Conservation (phyloP, 2,797 vertebrate genomes). For the Cichlasoma orientale region DNA sequence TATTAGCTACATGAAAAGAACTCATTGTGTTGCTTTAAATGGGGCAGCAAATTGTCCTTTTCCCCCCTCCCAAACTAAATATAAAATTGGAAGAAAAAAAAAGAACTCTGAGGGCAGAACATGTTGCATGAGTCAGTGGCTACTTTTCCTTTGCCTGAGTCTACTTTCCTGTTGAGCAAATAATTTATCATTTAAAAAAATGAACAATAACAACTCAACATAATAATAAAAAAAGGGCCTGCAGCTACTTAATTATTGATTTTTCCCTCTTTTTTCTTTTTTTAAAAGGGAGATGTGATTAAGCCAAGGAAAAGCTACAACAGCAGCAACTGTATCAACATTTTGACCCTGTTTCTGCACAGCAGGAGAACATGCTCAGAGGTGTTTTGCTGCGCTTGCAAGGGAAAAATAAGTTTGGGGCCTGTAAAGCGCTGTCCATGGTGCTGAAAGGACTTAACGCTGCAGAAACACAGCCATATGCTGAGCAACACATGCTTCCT, state of each 20-base stretch:
- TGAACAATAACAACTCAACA: slow-evolving; percentile 30
- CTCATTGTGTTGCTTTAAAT: slow-evolving; percentile 21
- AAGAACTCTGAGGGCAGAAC: slow-evolving; percentile 7
- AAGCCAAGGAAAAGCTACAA: slow-evolving; percentile 10
- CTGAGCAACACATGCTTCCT: neutral
- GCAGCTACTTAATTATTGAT: slow-evolving; percentile 43
- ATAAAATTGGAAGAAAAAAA: slow-evolving; percentile 5
- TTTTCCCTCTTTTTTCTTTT: slow-evolving; percentile 7
- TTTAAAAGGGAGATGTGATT: slow-evolving; percentile 22
- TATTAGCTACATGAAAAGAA: slow-evolving; percentile 38
- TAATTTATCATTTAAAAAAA: slow-evolving; percentile 31
- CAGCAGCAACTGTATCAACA: slow-evolving; percentile 21
- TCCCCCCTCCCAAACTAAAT: slow-evolving; percentile 12
- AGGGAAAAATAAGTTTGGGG: neutral
- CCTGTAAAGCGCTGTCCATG: slow-evolving; percentile 72
- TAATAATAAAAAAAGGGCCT: slow-evolving; percentile 38
- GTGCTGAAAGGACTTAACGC: slow-evolving; percentile 71
- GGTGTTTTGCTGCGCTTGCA: neutral
- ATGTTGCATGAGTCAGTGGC: slow-evolving; percentile 15
- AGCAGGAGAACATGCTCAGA: neutral
- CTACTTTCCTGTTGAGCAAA: slow-evolving; percentile 29
- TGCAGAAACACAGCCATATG: slow-evolving; percentile 6
- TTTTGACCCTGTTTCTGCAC: slow-evolving; percentile 16
- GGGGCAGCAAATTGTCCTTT: slow-evolving; percentile 13
- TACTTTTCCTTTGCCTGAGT: slow-evolving; percentile 21